Evolutionary conservation across 2,888 invertebrate genomes (phyloP).

Genomic region (Metallyticus violacea): DNA sequence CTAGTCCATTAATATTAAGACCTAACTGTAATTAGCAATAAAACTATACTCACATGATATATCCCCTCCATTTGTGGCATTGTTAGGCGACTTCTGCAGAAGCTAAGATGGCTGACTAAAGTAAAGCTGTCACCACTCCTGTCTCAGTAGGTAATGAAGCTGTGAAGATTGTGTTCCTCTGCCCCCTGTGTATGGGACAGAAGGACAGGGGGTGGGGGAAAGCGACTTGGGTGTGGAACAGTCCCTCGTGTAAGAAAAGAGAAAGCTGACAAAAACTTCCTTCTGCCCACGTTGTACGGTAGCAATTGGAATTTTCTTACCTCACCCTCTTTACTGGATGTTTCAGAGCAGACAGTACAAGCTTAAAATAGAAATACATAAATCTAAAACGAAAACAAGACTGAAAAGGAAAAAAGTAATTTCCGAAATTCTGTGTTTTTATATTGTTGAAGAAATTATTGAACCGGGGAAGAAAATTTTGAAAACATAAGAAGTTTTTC

Average conservation of each 20-base stretch:
- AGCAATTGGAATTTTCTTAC: background rate
- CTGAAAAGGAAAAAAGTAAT: too few relatives aligned
- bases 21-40: background rate
- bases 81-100: background rate
- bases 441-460: too few relatives aligned
- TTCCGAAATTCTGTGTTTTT: too few relatives aligned
- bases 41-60: background rate
- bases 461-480: too few relatives aligned
- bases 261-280: constrained; percentile 1
- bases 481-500: too few relatives aligned
- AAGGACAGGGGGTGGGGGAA: background rate
- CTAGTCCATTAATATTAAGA: too few relatives aligned
- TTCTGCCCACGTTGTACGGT: background rate
- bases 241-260: background rate
- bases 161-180: background rate
- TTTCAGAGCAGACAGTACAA: background rate
- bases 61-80: background rate
- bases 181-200: background rate
- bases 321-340: background rate
- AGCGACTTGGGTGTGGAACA: background rate
- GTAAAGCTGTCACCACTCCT: constrained; percentile 5
- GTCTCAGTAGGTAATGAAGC: constrained; percentile 9
- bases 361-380: too few relatives aligned
- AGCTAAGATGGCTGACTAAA: background rate
- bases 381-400: too few relatives aligned